Evolutionary conservation across 2,888 invertebrate species (phyloP).

Genomic region (Aspidiotus rigidus): DNA sequence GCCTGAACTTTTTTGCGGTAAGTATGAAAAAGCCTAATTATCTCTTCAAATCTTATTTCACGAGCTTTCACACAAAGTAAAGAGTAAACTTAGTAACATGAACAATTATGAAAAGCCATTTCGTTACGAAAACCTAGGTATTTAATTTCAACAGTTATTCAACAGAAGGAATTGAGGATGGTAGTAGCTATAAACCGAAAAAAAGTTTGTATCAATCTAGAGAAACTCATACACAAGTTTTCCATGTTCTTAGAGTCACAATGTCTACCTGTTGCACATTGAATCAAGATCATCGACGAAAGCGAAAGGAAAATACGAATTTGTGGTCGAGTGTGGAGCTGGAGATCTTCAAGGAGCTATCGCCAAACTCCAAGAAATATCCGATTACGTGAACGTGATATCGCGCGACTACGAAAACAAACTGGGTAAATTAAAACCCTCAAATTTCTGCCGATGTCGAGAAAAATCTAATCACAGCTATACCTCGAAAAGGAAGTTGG

Average conservation of each 20-base stretch:
- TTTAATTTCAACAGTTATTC: neutral
- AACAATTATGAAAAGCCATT: too few relatives aligned
- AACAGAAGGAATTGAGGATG: neutral
- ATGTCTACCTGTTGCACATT: conserved; percentile 80
- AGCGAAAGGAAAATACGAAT: conserved; percentile 67
- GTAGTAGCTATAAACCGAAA: neutral
- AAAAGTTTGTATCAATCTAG: too few relatives aligned
- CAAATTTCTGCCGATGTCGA: too few relatives aligned
- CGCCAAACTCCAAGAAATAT: conserved; percentile 58
- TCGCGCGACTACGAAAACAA: conserved; percentile 53
- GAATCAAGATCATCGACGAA: conserved; percentile 85
- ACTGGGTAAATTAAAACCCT: neutral
- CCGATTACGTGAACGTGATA: conserved; percentile 76
- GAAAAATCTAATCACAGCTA: too few relatives aligned
- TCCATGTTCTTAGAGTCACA: conserved; percentile 42
- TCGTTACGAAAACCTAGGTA: neutral
- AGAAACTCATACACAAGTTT: too few relatives aligned
- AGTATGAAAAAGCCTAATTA: neutral
- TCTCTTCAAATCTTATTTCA: neutral
- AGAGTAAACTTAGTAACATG: too few relatives aligned
- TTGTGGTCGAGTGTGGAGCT: conserved; percentile 83
- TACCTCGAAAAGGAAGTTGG: too few relatives aligned
- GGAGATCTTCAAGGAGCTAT: conserved; percentile 69
- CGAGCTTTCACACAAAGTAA: neutral
- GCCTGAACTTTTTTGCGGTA: conserved; percentile 79